Base-by-base conservation (phyloP, 2,113 vertebrate species). In the Eonycteris spelaea region DNA sequence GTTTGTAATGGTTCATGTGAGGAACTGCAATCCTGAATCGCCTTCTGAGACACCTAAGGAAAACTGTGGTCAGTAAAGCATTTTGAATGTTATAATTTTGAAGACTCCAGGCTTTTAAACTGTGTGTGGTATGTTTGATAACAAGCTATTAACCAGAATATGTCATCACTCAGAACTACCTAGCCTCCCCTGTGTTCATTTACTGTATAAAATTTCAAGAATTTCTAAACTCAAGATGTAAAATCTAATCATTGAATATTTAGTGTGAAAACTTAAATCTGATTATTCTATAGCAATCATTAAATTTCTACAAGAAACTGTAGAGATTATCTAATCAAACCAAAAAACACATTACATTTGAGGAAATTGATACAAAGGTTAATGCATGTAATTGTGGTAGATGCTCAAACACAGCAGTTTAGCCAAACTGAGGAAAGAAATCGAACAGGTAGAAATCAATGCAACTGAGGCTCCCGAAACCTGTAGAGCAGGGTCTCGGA, bases 41-140 rank as follows among this genome's bases (percentile, higher is more conserved):
- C 38, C 28, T 93, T 61, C 28, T 45, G 38, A 86, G 24, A 90
- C 21, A 73, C 40, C n/a, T 75, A 82, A 67, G 40, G 65, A 86
- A 92, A 74, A 68, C 0, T 86, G 59, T 88, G 19, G 43, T 67
- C 33, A 28, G 43, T 65, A 73, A 0, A 30, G 6, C 24, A 86
- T 74, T 91, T 82, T 91, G 26, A 93, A 43, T n/a, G 19, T 86
- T 86, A 80, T n/a, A 73, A 90, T 78, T 48, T 86, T 86, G 48
- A 90, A 86, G 38, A 57, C 55, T 53, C 5, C 18, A 19, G 38
- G 73, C 57, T 74, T 90, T 91, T 48, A 33, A 85, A 73, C 43
- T 79, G 35, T 90, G 90, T 57, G 65, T 73, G 30, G 70, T 43
- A 63, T 78, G 14, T 84, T 78, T 93, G 65, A 67, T 77, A 61